Percentiles rank a stretch among this genome's conserved stretches.
Evolutionary conservation across 2,113 vertebrate genomes (phyloP).

Genomic region (Laticauda laticaudata): DNA sequence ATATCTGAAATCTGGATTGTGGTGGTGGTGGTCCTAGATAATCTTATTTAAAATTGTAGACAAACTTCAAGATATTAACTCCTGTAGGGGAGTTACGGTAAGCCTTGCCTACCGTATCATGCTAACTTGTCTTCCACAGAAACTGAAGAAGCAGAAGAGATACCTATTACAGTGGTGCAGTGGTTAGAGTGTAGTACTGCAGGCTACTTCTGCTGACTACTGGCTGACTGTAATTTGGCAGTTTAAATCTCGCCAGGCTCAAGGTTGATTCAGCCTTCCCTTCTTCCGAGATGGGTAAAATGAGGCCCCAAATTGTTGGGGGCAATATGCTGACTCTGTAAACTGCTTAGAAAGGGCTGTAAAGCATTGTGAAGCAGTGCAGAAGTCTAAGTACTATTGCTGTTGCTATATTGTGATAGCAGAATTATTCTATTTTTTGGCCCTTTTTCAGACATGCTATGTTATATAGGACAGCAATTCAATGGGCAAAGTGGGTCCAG

Average conservation of each 20-base stretch:
- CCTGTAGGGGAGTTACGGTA: not conserved
- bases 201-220: too few relatives aligned
- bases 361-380: too few relatives aligned
- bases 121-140: not conserved
- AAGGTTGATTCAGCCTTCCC: too few relatives aligned
- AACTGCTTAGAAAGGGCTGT: too few relatives aligned
- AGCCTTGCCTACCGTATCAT: not conserved
- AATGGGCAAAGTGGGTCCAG: not conserved
- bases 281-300: too few relatives aligned
- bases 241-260: too few relatives aligned
- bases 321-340: too few relatives aligned
- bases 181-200: too few relatives aligned
- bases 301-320: too few relatives aligned
- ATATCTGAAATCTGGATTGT: not conserved
- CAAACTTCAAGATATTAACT: not conserved
- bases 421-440: not conserved
- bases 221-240: too few relatives aligned
- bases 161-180: not conserved
- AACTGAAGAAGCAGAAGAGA: not conserved
- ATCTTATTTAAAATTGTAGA: not conserved
- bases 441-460: not conserved
- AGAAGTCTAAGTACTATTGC: too few relatives aligned
- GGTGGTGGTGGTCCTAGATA: not conserved
- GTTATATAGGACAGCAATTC: not conserved
- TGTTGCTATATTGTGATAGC: not conserved